Conservation (phyloP, 2,888 invertebrate species). For the Dasysyrphus albostriatus region DNA sequence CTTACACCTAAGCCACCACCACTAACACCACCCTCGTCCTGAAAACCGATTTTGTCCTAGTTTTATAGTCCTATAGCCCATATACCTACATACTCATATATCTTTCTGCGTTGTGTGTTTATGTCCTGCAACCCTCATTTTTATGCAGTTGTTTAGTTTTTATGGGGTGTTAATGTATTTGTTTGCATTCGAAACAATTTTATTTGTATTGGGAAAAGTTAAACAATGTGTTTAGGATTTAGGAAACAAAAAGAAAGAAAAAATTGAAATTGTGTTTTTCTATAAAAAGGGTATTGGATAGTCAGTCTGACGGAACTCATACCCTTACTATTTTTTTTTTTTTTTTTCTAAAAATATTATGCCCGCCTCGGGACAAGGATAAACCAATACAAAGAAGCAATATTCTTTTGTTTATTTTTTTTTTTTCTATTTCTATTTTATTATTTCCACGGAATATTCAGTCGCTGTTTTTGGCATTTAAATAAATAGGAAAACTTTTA, state of each 20-base stretch:
- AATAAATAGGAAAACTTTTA: slow-evolving; percentile 63
- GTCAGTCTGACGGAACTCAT: slow-evolving; percentile 5
- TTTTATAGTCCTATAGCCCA: slow-evolving; percentile 26
- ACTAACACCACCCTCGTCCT: slow-evolving; percentile 10
- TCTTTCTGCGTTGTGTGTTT: slow-evolving; percentile 6
- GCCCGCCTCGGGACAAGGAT: slow-evolving; percentile 11
- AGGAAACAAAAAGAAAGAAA: background rate
- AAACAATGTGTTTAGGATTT: slow-evolving; percentile 74
- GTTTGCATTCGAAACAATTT: slow-evolving; percentile 67
- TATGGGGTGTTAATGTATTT: slow-evolving; percentile 75
- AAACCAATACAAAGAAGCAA: slow-evolving; percentile 13
- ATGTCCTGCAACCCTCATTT: slow-evolving; percentile 29
- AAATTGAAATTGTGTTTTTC: slow-evolving; percentile 9
- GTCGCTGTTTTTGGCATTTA: slow-evolving; percentile 51
- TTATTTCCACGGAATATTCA: slow-evolving; percentile 41
- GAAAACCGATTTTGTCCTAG: slow-evolving; percentile 26
- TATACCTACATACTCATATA: too few species aligned
- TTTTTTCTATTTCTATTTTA: background rate
- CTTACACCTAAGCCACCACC: too few species aligned
- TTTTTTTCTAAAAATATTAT: slow-evolving; percentile 26
- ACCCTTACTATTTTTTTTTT: slow-evolving; percentile 33
- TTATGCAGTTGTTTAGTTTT: slow-evolving; percentile 69
- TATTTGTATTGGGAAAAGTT: slow-evolving; percentile 74
- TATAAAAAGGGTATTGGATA: background rate
- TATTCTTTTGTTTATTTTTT: slow-evolving; percentile 30